Conservation (phyloP, 37 sponge, comb jelly and placozoan genomes). For the Crambe crambe region DNA sequence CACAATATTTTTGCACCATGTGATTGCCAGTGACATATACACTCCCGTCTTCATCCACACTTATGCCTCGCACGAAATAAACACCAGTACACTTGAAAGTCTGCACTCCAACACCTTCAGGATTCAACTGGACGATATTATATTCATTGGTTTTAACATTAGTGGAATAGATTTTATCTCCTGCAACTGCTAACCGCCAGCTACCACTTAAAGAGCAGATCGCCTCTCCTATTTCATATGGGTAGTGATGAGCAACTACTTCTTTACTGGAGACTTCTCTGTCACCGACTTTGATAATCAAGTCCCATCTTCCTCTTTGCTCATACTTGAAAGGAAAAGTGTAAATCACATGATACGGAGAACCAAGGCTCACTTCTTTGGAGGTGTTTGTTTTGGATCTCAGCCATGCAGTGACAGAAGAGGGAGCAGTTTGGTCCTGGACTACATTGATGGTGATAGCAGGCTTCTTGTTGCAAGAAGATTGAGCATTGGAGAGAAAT, state of each 20-base stretch:
- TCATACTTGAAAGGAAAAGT: too few species aligned
- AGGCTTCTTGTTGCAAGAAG: too few species aligned
- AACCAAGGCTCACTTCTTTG: too few species aligned
- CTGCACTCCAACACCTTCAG: neutral
- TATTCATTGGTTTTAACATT: neutral
- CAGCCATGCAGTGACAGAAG: too few species aligned
- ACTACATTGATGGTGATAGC: too few species aligned
- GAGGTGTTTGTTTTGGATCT: too few species aligned
- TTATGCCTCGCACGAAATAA: neutral
- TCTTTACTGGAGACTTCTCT: neutral
- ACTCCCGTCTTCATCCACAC: neutral
- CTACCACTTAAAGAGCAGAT: neutral
- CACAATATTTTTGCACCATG: constrained; percentile 1
- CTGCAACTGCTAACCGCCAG: neutral
- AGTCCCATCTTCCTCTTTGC: neutral
- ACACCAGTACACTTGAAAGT: neutral
- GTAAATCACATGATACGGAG: too few species aligned
- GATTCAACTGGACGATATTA: neutral
- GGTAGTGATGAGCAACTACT: neutral
- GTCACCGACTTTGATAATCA: neutral
- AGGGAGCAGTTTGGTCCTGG: too few species aligned
- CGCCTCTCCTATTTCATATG: neutral
- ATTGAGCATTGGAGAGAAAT: too few species aligned
- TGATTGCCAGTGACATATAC: neutral
- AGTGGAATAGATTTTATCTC: neutral